Evolutionary conservation across 2,113 vertebrate genomes (phyloP).

Genomic region (Channa maculata): DNA sequence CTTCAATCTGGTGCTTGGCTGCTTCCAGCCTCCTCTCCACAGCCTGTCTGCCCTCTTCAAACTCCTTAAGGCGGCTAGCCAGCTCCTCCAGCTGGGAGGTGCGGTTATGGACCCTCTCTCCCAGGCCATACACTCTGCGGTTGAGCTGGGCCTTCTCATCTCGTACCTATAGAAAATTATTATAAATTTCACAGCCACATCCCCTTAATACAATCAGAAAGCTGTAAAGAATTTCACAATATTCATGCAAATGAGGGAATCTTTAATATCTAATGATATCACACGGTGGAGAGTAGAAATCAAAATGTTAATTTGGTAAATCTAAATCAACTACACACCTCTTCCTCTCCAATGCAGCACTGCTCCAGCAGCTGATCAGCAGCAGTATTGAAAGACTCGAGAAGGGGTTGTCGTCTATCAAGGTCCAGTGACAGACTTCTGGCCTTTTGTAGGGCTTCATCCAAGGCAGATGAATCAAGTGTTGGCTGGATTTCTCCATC

Average conservation of each 20-base stretch:
- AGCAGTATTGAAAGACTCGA: conserved; percentile 91
- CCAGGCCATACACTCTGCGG: conserved; percentile 89
- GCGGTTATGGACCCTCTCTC: conserved; percentile 87
- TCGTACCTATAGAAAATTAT: conserved; percentile 75
- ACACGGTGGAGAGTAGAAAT: not conserved
- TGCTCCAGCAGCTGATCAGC: conserved; percentile 93
- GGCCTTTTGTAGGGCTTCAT: conserved; percentile 88
- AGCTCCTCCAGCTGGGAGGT: conserved; percentile 92
- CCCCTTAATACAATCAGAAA: not conserved
- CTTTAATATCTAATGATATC: no score
- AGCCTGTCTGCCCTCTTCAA: conserved; percentile 92
- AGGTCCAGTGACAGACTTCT: conserved; percentile 88
- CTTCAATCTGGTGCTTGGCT: conserved; percentile 94
- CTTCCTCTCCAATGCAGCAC: conserved; percentile 91
- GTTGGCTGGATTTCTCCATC: conserved; percentile 86
- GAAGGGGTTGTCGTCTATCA: conserved; percentile 89
- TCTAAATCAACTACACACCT: conserved; percentile 38
- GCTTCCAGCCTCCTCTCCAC: conserved; percentile 95
- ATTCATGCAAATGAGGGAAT: not conserved
- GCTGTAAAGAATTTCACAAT: not conserved
- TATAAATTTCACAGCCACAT: not conserved
- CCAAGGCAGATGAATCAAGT: conserved; percentile 87
- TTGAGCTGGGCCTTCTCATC: conserved; percentile 94
- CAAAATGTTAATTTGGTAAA: not conserved
- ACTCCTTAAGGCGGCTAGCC: conserved; percentile 92